Evolutionary conservation across 2,113 vertebrate genomes (phyloP).

Genomic region (Mola mola): DNA sequence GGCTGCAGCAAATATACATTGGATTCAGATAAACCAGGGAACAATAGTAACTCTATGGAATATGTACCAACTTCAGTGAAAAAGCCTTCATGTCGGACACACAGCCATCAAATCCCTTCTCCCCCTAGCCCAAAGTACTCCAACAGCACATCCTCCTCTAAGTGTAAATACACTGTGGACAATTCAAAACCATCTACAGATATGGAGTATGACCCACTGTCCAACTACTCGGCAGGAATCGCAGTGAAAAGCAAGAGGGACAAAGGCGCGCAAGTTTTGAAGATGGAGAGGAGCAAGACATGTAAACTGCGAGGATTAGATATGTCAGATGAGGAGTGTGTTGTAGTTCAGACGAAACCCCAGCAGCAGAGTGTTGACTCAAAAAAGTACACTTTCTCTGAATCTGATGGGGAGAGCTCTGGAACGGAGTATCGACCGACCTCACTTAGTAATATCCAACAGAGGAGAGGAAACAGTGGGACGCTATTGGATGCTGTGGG

Average conservation of each 20-base stretch:
- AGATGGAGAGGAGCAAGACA: constrained; percentile 45
- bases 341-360: constrained; percentile 80
- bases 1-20: constrained; percentile 91
- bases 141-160: constrained; percentile 63
- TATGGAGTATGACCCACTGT: constrained; percentile 95
- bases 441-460: constrained; percentile 68
- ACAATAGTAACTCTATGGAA: constrained; percentile 83
- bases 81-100: constrained; percentile 63
- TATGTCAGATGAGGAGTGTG: constrained; percentile 76
- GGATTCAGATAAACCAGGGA: constrained; percentile 74
- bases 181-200: constrained; percentile 90
- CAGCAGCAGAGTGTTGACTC: constrained; percentile 46
- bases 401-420: constrained; percentile 86
- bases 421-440: constrained; percentile 75
- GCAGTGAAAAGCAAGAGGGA: constrained; percentile 82
- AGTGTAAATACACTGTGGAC: constrained; percentile 92
- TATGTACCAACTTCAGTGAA: constrained; percentile 89
- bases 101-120: constrained; percentile 21
- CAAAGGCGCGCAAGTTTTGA: constrained; percentile 16
- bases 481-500: constrained; percentile 8
- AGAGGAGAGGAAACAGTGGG: constrained; percentile 50
- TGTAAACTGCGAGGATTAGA: constrained; percentile 58
- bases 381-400: constrained; percentile 84
- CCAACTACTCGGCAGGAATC: constrained; percentile 91
- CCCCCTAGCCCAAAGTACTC: constrained; percentile 60